Evolutionary conservation across 2,113 vertebrate species (phyloP), one percentile per base, ranked within the genome.

Genomic region (Mustela lutreola): DNA sequence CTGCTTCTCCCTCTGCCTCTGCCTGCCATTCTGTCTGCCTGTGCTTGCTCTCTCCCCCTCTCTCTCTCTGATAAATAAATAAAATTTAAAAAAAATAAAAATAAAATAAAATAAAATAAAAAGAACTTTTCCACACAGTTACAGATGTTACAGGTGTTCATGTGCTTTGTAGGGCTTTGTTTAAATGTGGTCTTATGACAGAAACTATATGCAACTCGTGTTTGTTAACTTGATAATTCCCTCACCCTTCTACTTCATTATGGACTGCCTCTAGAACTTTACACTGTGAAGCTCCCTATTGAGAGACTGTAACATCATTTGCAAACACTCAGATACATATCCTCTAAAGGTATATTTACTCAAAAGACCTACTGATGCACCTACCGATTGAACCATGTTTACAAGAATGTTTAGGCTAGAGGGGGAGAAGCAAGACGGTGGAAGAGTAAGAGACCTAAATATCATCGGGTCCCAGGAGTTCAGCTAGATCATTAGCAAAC

Each of bases 261-360:
- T 11, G 4, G 3, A 48, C 39, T 60, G 26, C 1, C n/a, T 56
- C 87, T 93, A 39, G 56, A 76, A 16, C 73, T 45, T 42, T 76
- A 28, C 24, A 16, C 6, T 26, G 0, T 42, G 78, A 81, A 33
- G 65, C 33, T 1, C 36, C 31, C 16, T 62, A 60, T 39, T 81
- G 24, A 88, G 56, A 16, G 15, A 42, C 48, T 5, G 12, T 58
- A 36, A 76, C 22, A 56, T 19, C 14, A 45, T 94, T 45, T 63
- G 42, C n/a, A 91, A 86, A 86, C 53, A 14, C 73, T 42, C 62
- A 73, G 45, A 48, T 19, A 3, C 26, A 28, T 5, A 5, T 36
- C 36, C 45, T 19, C 81, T 81, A 26, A 94, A 85, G 31, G 56
- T 63, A 79, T 58, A n/a, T 96, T 94, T 81, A 86, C 7, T 48